These are phyloP conservation scores for Pteromalus puparum DNA, from an alignment of 1,140 invertebrate species.

Conservation along the genomic window DNA sequence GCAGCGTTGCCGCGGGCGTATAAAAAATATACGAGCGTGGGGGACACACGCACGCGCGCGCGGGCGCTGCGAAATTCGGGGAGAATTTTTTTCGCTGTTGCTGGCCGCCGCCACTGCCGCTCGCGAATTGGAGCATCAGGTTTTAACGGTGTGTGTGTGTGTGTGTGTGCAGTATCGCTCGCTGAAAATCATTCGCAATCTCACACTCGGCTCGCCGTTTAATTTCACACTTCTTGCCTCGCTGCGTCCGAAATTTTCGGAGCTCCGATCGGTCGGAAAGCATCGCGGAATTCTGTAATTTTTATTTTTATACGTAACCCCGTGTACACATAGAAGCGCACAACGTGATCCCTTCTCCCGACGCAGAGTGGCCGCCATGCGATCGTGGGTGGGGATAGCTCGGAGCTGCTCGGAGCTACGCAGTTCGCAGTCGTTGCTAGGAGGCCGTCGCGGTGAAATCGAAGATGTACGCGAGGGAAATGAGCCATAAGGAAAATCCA, in stretches of 20 bases:
- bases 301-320: background rate
- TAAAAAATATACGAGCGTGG: background rate
- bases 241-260: background rate
- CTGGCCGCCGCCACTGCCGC: background rate
- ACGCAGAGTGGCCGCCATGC: no score
- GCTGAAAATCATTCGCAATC: background rate
- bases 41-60: no score
- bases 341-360: background rate
- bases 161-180: background rate
- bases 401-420: background rate
- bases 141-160: background rate
- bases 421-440: constrained; percentile 28
- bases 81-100: background rate
- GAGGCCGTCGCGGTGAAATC: constrained; percentile 3
- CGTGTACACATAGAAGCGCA: no score
- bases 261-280: background rate
- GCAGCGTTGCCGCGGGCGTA: background rate
- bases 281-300: background rate
- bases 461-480: background rate
- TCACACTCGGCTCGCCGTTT: background rate
- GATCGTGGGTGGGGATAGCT: background rate
- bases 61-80: background rate
- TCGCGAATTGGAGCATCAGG: background rate
- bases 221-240: background rate
- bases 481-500: background rate